Conservation (phyloP, 2,888 invertebrate genomes). For the Graphium colonna region DNA sequence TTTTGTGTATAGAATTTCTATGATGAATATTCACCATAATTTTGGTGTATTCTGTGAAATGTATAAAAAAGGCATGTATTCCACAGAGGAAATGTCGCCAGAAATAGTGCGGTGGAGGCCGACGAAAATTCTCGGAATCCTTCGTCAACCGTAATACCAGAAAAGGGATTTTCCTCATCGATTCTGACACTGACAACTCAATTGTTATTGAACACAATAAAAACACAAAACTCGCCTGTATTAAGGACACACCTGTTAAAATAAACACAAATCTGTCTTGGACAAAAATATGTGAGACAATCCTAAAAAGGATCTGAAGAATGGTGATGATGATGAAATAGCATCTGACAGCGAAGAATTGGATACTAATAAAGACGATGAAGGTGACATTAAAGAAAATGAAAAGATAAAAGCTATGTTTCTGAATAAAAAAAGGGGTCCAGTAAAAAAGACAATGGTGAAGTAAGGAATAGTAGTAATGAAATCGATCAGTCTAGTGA, state of each 20-base stretch:
- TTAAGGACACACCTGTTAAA: constrained; percentile 63
- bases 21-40: too few species aligned
- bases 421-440: background rate
- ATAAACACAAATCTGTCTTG: constrained; percentile 20
- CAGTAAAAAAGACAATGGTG: background rate
- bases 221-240: constrained; percentile 51
- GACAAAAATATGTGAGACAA: constrained; percentile 8
- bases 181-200: constrained; percentile 69
- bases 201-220: constrained; percentile 57
- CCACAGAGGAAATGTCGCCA: constrained; percentile 51
- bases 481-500: background rate
- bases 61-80: background rate
- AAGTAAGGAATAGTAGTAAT: background rate
- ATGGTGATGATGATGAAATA: background rate
- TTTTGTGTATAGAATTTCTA: too few species aligned
- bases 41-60: too few species aligned
- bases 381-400: constrained; percentile 1
- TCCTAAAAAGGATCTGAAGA: background rate
- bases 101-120: constrained; percentile 55
- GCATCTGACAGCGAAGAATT: background rate
- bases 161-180: constrained; percentile 57
- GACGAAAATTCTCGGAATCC: constrained; percentile 41
- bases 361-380: constrained; percentile 24
- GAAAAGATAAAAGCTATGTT: background rate
- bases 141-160: constrained; percentile 50